Percentiles rank a stretch among this genome's conserved stretches.
Conservation (phyloP, 2,888 invertebrate species). For the Nemapogon koenigi region DNA sequence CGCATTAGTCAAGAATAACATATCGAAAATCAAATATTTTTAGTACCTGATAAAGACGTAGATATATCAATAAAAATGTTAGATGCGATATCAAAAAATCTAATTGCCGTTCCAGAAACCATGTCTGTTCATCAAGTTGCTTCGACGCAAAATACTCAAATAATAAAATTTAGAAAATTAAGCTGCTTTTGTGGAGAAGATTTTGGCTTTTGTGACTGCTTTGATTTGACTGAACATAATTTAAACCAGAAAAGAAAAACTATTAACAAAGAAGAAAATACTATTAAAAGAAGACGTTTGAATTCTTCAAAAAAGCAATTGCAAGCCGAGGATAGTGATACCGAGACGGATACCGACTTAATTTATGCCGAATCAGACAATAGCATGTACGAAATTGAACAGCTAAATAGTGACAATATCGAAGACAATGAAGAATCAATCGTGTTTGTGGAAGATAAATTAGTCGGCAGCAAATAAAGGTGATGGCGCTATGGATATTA, state of each 20-base stretch:
- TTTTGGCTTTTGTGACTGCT: too few species aligned
- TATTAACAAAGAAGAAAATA: slow-evolving; percentile 7
- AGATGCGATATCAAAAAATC: slow-evolving; percentile 5
- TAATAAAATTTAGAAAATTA: too few species aligned
- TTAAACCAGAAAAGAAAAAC: slow-evolving; percentile 10
- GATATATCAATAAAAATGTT: slow-evolving; percentile 6
- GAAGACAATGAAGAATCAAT: slow-evolving; percentile 10
- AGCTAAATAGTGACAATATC: slow-evolving; percentile 3
- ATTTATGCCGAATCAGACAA: slow-evolving; percentile 13
- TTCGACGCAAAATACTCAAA: too few species aligned
- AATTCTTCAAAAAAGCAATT: slow-evolving; percentile 8
- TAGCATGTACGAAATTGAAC: slow-evolving; percentile 11
- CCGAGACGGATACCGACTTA: slow-evolving; percentile 10
- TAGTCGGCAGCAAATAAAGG: slow-evolving; percentile 6
- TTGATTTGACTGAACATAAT: too few species aligned
- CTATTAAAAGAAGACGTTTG: slow-evolving; percentile 12
- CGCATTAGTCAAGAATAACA: slow-evolving; percentile 2
- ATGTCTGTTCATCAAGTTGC: slow-evolving; percentile 11
- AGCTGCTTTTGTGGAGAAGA: too few species aligned
- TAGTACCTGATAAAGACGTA: slow-evolving; percentile 5
- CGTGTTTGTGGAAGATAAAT: slow-evolving; percentile 8
- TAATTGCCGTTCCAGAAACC: slow-evolving; percentile 4
- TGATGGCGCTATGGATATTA: too few species aligned
- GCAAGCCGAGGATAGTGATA: slow-evolving; percentile 7
- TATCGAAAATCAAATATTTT: slow-evolving; percentile 3